These are phyloP conservation scores for Pyrrhosoma nymphula DNA, from an alignment of 2,888 invertebrate genomes.

Conservation along the genomic window DNA sequence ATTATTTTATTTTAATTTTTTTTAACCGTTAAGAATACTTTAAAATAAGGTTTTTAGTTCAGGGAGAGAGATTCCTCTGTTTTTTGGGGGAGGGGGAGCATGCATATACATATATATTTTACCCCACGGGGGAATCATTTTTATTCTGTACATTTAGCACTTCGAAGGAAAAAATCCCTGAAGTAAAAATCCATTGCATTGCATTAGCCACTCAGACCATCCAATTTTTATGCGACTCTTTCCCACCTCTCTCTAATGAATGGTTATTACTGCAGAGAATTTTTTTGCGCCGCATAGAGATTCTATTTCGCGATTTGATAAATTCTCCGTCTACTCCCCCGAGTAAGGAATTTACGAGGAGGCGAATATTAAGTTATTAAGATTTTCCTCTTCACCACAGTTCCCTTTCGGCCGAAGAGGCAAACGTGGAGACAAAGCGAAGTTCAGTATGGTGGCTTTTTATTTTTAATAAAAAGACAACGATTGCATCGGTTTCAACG, in stretches of 20 bases:
- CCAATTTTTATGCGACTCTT: constrained; percentile 32
- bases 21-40: constrained; percentile 60
- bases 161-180: constrained; percentile 29
- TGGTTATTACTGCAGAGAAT: constrained; percentile 63
- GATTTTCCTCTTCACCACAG: neutral
- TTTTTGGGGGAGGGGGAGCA: neutral
- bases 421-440: neutral
- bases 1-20: constrained; percentile 19
- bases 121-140: neutral
- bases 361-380: constrained; percentile 32
- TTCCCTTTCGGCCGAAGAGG: neutral
- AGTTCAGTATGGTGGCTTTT: neutral
- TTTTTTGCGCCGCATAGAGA: constrained; percentile 37
- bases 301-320: constrained; percentile 61
- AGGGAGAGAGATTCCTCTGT: constrained; percentile 58
- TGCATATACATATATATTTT: neutral
- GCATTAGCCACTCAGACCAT: constrained; percentile 63
- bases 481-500: no score
- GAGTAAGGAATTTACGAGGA: constrained; percentile 16
- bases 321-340: constrained; percentile 30
- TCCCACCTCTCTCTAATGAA: constrained; percentile 42
- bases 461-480: no score
- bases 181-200: constrained; percentile 47
- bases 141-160: constrained; percentile 41
- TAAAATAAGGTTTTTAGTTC: constrained; percentile 62